Evolutionary conservation across 2,888 invertebrate genomes (phyloP), one percentile per base, ranked within the genome.

Genomic region (Leptodirus hochenwartii): DNA sequence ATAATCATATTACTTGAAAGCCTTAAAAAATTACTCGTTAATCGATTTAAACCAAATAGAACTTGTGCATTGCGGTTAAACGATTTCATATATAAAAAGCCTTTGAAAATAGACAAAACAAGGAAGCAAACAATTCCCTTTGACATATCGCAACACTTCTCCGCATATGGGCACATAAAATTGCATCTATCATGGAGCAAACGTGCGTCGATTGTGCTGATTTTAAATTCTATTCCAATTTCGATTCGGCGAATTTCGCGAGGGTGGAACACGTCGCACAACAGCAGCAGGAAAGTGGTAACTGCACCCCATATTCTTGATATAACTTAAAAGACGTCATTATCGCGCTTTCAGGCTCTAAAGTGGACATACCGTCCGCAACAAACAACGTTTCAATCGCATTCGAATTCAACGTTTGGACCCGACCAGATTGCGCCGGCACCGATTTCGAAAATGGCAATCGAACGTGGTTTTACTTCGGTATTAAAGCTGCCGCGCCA

Each of bases 391-490:
- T 58, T 24, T 67, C 67, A 3, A 78, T 78, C 47, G 73, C 70
- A n/a, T n/a, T n/a, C 55, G 87, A 87, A 55, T 85, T 82, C 49
- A 84, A 87, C 51, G 54, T 88, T 27, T 88, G 88, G 88, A 88
- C 87, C 2, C 69, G 72, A 44, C 85, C 84, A 0, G 90, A 90
- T 54, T 87, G 87, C 57, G 71, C 66, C 24, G 85, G 81, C 14
- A 87, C 87, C 1, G 73, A 75, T 44, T 85, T 69, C 62, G 81
- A 87, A 53, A 88, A 87, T 63, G 77, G 74, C 29, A 87, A 87
- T 52, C 64, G 87, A 38, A 85, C 88, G 2, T 90, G 90, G 90
- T 90, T 90, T 57, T 77, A 84, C 54, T 90, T 90, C 56, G 85
- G 82, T 5, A 58, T 90, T 28, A 57, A 53, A 61, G 61, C 60